phyloP scores from a whole-genome alignment of 2,797 vertebrate species.

The Hippoglossus hippoglossus region DNA sequence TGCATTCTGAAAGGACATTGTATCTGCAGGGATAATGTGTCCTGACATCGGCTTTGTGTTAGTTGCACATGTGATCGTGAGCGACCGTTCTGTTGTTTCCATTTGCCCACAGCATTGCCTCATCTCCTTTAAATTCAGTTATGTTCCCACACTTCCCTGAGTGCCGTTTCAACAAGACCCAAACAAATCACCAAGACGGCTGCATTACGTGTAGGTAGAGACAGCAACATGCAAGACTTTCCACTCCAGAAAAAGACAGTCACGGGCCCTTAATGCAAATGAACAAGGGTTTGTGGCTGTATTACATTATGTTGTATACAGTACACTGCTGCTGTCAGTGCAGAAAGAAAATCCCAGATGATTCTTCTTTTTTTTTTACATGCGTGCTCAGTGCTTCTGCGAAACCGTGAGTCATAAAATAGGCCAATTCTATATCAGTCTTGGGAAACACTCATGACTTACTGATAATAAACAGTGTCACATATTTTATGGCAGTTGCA shows the following conservation, averaged over 20 bases:
- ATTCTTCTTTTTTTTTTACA: not conserved
- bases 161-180: slow-evolving; percentile 11
- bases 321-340: not conserved
- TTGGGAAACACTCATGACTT: not conserved
- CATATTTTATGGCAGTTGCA: not conserved
- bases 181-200: not conserved
- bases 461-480: slow-evolving; percentile 8
- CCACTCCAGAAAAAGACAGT: not conserved
- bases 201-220: slow-evolving; percentile 1
- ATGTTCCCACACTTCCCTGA: slow-evolving; percentile 4
- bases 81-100: slow-evolving; percentile 8
- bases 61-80: not conserved
- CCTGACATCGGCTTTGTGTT: slow-evolving; percentile 6
- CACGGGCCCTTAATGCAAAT: not conserved
- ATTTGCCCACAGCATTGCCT: not conserved
- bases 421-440: slow-evolving; percentile 3
- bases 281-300: slow-evolving; percentile 5
- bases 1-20: slow-evolving; percentile 31
- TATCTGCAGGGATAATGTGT: slow-evolving; percentile 28
- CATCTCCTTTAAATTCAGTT: slow-evolving; percentile 9
- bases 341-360: not conserved
- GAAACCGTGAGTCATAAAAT: slow-evolving; percentile 3
- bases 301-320: not conserved
- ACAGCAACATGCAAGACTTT: not conserved
- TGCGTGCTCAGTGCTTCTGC: not conserved